A percentile compares a stretch with the other conserved stretches of the same genome.
These are phyloP conservation scores for Merodon equestris DNA, from an alignment of 2,888 invertebrate species.

Conservation along the genomic window DNA sequence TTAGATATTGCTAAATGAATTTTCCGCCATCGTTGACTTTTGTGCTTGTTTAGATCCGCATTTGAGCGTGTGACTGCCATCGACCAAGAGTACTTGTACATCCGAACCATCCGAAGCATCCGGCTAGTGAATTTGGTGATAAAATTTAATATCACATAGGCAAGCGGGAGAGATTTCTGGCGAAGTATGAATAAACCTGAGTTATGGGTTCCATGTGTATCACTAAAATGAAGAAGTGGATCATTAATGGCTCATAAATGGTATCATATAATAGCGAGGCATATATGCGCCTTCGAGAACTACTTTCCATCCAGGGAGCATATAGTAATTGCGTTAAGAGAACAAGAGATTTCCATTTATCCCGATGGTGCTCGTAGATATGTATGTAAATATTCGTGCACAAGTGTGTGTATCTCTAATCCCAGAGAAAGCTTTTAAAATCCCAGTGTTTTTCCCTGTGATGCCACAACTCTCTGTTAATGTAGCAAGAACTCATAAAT, in stretches of 20 bases:
- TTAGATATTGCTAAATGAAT: constrained; percentile 64
- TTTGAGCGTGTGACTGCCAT: constrained; percentile 8
- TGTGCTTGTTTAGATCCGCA: constrained; percentile 23
- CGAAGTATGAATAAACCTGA: constrained; percentile 36
- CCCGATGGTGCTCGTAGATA: no score
- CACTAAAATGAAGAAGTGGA: constrained; percentile 41
- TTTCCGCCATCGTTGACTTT: constrained; percentile 38
- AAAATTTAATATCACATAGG: constrained; percentile 15
- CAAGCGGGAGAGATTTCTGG: constrained; percentile 5
- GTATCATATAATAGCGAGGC: constrained; percentile 16
- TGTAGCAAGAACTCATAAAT: no score
- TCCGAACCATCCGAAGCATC: constrained; percentile 1
- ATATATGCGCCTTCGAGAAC: constrained; percentile 7
- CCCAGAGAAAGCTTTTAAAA: constrained; percentile 27
- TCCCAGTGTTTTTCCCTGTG: constrained; percentile 8
- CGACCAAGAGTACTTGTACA: not conserved
- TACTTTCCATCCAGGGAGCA: constrained; percentile 12
- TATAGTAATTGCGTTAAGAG: constrained; percentile 34
- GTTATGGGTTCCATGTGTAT: constrained; percentile 33
- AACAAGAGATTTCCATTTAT: constrained; percentile 50
- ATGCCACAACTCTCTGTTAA: no score
- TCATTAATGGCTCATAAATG: constrained; percentile 50
- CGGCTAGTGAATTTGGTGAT: constrained; percentile 20
- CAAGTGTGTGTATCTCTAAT: constrained; percentile 6
- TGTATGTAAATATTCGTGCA: no score